Evolutionary conservation across 2,797 vertebrate species (phyloP).

Genomic region (Alosa sapidissima): DNA sequence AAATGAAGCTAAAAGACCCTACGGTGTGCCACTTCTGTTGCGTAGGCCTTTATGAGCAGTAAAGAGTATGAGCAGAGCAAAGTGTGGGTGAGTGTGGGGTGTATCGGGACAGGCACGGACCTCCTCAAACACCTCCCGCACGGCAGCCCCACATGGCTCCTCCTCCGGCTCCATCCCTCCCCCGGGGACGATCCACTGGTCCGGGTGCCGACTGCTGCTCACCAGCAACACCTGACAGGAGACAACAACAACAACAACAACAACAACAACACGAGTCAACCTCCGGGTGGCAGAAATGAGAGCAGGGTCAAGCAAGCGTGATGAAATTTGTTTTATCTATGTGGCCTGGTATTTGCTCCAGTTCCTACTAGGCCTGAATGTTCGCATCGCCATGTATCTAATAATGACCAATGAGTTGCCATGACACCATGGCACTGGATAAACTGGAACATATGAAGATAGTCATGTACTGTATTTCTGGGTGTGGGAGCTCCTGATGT

Average conservation of each 20-base stretch:
- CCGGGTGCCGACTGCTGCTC: slow-evolving; percentile 85
- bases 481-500: too few species aligned
- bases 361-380: background rate
- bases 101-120: slow-evolving; percentile 59
- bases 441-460: background rate
- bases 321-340: background rate
- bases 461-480: background rate
- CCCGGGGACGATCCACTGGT: slow-evolving; percentile 87
- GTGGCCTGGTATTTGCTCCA: slow-evolving; percentile 18
- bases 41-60: too few species aligned
- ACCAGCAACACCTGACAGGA: slow-evolving; percentile 76
- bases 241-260: background rate
- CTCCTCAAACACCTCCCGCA: slow-evolving; percentile 87
- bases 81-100: background rate
- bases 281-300: background rate
- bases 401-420: background rate
- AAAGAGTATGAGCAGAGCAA: too few species aligned
- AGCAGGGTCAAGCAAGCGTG: background rate
- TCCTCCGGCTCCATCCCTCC: slow-evolving; percentile 88
- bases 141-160: slow-evolving; percentile 82
- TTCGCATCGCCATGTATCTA: background rate
- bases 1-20: background rate
- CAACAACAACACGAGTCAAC: background rate
- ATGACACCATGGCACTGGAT: background rate
- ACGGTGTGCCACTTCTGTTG: background rate